These are phyloP conservation scores for Fistularia tabacaria DNA, from an alignment of 2,797 vertebrate species.

Conservation along the genomic window DNA sequence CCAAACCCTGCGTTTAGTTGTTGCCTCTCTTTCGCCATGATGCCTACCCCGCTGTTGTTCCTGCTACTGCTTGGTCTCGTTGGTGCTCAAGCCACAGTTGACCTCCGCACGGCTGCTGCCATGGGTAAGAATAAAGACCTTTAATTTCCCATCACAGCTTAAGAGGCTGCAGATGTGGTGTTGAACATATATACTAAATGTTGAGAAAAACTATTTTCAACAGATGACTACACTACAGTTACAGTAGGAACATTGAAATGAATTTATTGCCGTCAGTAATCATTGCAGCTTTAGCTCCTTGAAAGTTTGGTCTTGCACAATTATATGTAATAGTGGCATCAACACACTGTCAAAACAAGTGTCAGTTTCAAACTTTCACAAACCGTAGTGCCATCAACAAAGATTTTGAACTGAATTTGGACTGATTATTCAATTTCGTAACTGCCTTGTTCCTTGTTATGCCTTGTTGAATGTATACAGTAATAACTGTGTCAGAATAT, in stretches of 20 bases:
- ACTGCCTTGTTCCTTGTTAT: neutral
- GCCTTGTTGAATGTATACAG: neutral
- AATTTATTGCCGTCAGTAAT: too few relatives aligned
- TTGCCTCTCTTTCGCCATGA: conserved; percentile 62
- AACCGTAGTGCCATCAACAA: too few relatives aligned
- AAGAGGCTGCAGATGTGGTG: neutral
- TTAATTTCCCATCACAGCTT: too few relatives aligned
- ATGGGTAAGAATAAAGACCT: conserved; percentile 68
- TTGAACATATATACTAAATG: too few relatives aligned
- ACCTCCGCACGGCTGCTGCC: conserved; percentile 71
- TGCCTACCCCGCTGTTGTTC: conserved; percentile 55
- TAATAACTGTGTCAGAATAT: neutral
- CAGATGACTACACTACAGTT: neutral
- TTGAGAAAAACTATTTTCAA: neutral
- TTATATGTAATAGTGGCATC: too few relatives aligned
- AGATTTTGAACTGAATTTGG: too few relatives aligned
- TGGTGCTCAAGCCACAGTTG: conserved; percentile 69
- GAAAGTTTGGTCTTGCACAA: too few relatives aligned
- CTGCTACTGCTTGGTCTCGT: conserved; percentile 74
- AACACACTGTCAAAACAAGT: too few relatives aligned
- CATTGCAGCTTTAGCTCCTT: too few relatives aligned
- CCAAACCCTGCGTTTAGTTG: conserved; percentile 10
- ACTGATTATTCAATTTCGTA: neutral
- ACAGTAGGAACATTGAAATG: too few relatives aligned
- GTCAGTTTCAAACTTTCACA: too few relatives aligned